Evolutionary conservation across 2,888 invertebrate genomes (phyloP), one percentile per base, ranked within the genome.

Genomic region (Polydrusus tereticollis): DNA sequence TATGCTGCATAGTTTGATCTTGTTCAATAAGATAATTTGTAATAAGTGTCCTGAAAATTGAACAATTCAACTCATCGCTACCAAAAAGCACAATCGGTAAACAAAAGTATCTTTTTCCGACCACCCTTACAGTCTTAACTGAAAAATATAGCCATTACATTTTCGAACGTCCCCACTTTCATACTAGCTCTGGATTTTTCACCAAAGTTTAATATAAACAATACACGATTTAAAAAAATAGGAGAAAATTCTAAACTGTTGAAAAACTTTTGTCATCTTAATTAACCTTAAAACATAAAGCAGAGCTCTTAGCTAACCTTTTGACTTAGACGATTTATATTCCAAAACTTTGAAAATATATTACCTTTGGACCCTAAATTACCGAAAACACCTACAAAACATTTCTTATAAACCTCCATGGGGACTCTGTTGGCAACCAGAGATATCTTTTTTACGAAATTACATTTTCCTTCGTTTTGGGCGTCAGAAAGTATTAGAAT

Each of bases 281-380:
- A 45, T 45, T 45, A 45, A 45, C 2, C 45, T 12, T 8, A 45
- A 45, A 45, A 18, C 45, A 47, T 20, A 23, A 47, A 47, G 23
- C 10, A 21, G 5, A n/a, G 2, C 21, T 12, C 47, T 1, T 2
- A 18, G 45, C 21, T 45, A 18, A 45, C 45, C 45, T 45, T 45
- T 47, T 47, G 47, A 47, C 47, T 47, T 47, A 5, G 2, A n/a
- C 12, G 47, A 47, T 47, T 83, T 82, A 83, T 78, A 79, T 77
- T 76, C 79, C 68, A 71, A 76, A 83, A 80, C 79, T 82, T 80
- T 79, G 77, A 79, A 81, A 82, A 82, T 82, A 82, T 81, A 80
- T 80, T 76, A 58, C 58, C 33, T 58, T 58, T 21, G 21, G 76
- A 74, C 69, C 71, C 67, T 69, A 67, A 72, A 71, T 70, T 73